phyloP scores from a whole-genome alignment of 1,140 invertebrate species.

The Micrasema minimum region DNA sequence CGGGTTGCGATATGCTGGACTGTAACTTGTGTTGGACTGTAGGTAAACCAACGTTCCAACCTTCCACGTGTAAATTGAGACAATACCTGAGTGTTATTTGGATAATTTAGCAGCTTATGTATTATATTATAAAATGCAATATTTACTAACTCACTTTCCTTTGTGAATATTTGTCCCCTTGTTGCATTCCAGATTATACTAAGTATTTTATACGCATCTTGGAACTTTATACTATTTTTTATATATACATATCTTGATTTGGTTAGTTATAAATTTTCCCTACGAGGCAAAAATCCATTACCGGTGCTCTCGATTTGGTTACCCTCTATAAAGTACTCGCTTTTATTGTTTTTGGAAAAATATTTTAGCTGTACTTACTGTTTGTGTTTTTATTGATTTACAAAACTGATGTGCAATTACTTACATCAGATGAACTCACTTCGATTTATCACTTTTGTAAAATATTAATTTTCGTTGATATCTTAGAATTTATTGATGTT shows the following conservation, averaged over 20 bases:
- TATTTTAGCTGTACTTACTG: conserved; percentile 28
- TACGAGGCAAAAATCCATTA: conserved; percentile 16
- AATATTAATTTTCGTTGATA: conserved; percentile 24
- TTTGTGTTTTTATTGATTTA: conserved; percentile 17
- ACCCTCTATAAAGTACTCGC: conserved; percentile 1
- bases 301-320: neutral
- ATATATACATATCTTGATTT: conserved; percentile 31
- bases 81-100: conserved; percentile 50
- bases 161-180: conserved; percentile 50
- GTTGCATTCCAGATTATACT: conserved; percentile 53
- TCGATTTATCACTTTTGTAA: conserved; percentile 25
- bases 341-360: conserved; percentile 33
- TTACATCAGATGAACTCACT: conserved; percentile 6
- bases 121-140: conserved; percentile 48
- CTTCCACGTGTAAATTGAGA: conserved; percentile 46
- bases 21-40: conserved; percentile 19
- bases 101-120: conserved; percentile 39
- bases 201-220: conserved; percentile 40
- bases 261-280: neutral
- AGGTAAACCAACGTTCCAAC: conserved; percentile 30
- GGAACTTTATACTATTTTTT: conserved; percentile 37
- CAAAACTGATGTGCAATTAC: conserved; percentile 1
- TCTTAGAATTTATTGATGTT: conserved; percentile 39
- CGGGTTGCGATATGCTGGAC: neutral
- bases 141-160: conserved; percentile 42